Base-by-base conservation (phyloP, 2,113 vertebrate genomes). In the Aegithalos caudatus region DNA sequence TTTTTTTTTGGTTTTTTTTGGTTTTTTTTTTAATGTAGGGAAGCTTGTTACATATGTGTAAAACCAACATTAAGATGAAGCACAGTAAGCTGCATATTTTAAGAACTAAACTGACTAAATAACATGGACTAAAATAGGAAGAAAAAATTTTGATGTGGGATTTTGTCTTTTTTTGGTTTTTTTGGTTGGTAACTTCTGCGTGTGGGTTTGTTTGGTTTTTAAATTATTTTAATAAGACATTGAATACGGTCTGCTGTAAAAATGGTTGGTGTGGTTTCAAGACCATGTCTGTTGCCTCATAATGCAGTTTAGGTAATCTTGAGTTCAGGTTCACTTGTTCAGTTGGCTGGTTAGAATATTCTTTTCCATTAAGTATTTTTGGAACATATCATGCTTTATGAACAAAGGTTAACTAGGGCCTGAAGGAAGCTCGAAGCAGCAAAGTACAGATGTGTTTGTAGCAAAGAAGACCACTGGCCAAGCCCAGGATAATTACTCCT, bases 331-430 rank as follows among this genome's bases (percentile, higher is more conserved):
- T 90, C 38, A 40, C 8, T 2, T 8, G 12, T 72, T 42, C 31
- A 48, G 44, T 51, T 71, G 57, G 16, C 38, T 94, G 81, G 74
- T 51, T 92, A 23, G n/a, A 57, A 19, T 84, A 70, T 64, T 77
- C 25, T 88, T 91, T 91, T 51, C 71, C 15, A 60, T 94, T 94
- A 90, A 73, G 51, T 17, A 3, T 80, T 92, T 92, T 90, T 94
- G 70, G 62, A 88, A 60, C 37, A 14, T 9, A 7, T 35, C 54
- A 33, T 89, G 38, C 67, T 70, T 90, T 70, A 86, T 84, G 81
- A 81, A 56, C 90, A 94, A 69, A 97, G 84, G 93, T 95, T 95
- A 97, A 90, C 53, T 81, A 92, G 88, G 80, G 70, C 81, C 91
- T 80, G 92, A 81, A 96, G 93, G 83, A 96, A 86, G 91, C 95